phyloP scores from a whole-genome alignment of 1,140 invertebrate genomes.

The Maconellicoccus hirsutus region DNA sequence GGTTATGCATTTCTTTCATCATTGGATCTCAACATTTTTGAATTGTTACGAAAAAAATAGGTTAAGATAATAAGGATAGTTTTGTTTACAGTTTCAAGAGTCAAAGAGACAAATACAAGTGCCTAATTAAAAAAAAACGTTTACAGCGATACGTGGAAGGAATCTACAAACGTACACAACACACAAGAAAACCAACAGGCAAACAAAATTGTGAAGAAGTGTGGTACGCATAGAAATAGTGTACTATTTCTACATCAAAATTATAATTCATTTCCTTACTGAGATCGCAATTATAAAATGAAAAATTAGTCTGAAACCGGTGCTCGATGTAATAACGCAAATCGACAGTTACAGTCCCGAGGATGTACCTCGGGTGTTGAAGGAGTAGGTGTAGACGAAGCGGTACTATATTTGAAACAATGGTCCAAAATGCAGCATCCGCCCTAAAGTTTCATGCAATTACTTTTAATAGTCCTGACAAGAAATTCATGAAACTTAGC shows the following conservation, averaged over 20 bases:
- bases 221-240: background rate
- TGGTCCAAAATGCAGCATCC: conserved; percentile 70
- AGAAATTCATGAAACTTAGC: background rate
- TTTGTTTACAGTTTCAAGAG: no score
- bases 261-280: conserved; percentile 1
- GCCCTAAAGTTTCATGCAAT: conserved; percentile 35
- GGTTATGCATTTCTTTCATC: background rate
- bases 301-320: conserved; percentile 39
- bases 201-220: background rate
- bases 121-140: no score
- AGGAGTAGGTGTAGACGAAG: conserved; percentile 38
- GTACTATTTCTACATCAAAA: background rate
- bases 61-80: no score
- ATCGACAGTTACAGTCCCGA: conserved; percentile 73
- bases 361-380: conserved; percentile 53
- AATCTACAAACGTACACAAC: background rate
- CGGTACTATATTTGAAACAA: conserved; percentile 56
- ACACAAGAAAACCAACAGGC: background rate
- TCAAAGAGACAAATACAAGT: no score
- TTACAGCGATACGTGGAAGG: background rate
- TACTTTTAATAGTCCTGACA: no score
- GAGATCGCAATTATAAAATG: conserved; percentile 24
- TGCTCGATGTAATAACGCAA: conserved; percentile 69
- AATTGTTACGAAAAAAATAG: no score
- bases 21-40: background rate